Evolutionary conservation across 2,888 invertebrate genomes (phyloP).

Genomic region (Hecatera dysodea): DNA sequence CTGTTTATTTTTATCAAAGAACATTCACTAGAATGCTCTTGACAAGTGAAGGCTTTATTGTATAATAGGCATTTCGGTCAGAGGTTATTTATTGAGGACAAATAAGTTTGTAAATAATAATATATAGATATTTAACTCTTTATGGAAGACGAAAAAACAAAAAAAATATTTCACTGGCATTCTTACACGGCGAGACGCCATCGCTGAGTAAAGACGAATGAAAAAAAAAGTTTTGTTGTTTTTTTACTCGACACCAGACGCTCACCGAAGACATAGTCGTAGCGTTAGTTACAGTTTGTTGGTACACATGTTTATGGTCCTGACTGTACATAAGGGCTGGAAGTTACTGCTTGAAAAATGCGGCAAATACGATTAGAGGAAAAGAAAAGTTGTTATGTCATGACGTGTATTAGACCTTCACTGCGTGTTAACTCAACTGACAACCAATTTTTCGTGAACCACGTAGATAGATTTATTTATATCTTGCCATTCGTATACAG

Average conservation of each 20-base stretch:
- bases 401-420: slow-evolving; percentile 22
- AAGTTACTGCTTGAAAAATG: slow-evolving; percentile 8
- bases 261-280: too few relatives aligned
- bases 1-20: too few relatives aligned
- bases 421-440: slow-evolving; percentile 19
- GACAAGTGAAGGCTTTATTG: too few relatives aligned
- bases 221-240: too few relatives aligned
- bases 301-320: background rate
- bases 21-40: too few relatives aligned
- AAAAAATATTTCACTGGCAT: too few relatives aligned
- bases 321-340: background rate
- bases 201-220: too few relatives aligned
- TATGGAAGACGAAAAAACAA: too few relatives aligned
- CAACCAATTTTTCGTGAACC: slow-evolving; percentile 7
- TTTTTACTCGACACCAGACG: too few relatives aligned
- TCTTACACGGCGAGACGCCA: too few relatives aligned
- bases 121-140: background rate
- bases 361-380: background rate
- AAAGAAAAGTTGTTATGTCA: slow-evolving; percentile 10
- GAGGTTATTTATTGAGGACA: background rate
- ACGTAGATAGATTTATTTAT: background rate
- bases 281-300: too few relatives aligned
- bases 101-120: background rate
- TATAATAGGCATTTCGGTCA: background rate
- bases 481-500: background rate